Conservation (phyloP, 2,113 vertebrate species). For the Bubo scandiacus region DNA sequence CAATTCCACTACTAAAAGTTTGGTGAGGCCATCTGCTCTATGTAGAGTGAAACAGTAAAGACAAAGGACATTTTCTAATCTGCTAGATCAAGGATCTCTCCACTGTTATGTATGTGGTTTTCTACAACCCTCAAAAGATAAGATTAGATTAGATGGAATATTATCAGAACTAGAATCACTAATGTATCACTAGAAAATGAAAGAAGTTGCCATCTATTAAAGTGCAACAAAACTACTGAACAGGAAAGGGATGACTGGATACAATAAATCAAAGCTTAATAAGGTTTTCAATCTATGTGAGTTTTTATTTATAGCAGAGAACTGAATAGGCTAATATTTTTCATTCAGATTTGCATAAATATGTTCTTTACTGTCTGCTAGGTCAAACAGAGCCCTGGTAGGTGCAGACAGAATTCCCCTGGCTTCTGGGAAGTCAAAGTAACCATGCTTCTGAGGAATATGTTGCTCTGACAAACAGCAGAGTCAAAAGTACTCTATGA, state of each 20-base stretch:
- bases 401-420: not conserved
- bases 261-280: conserved; percentile 28
- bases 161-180: conserved; percentile 27
- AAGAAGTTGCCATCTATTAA: conserved; percentile 20
- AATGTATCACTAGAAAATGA: conserved; percentile 19
- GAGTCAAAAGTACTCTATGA: conserved; percentile 45
- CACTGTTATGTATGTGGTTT: not conserved
- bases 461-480: conserved; percentile 42
- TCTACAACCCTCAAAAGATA: not conserved
- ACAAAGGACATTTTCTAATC: conserved; percentile 8
- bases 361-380: not conserved
- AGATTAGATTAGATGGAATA: not conserved
- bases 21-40: not conserved
- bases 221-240: conserved; percentile 30
- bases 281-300: conserved; percentile 11
- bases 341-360: conserved; percentile 1
- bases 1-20: not conserved
- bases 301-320: conserved; percentile 33
- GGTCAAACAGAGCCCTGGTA: not conserved
- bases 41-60: not conserved
- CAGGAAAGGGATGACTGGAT: conserved; percentile 20
- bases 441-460: not conserved
- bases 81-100: not conserved
- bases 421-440: not conserved
- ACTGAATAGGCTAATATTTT: conserved; percentile 8